Evolutionary conservation across 2,888 invertebrate genomes (phyloP).

Genomic region (Pseudanteris insignis): DNA sequence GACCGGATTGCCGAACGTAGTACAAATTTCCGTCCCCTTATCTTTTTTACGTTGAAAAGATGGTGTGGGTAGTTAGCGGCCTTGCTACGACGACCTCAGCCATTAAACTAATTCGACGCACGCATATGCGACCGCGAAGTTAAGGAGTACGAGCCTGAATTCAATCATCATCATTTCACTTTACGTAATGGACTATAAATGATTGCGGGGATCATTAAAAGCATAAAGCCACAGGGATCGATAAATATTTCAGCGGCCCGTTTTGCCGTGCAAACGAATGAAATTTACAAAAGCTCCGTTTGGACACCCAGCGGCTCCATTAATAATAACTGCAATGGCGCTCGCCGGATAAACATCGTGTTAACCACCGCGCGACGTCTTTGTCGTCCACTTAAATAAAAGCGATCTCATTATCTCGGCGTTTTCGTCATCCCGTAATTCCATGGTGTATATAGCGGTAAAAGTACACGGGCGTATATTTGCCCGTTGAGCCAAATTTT

Average conservation of each 20-base stretch:
- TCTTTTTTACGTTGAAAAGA: too few species aligned
- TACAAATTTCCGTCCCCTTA: too few species aligned
- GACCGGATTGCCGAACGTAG: conserved; percentile 14
- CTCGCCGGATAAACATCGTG: conserved; percentile 7
- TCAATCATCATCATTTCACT: conserved; percentile 21
- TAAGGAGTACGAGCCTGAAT: conserved; percentile 9
- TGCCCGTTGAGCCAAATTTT: too few species aligned
- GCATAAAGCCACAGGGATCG: conserved; percentile 8
- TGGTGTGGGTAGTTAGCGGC: too few species aligned
- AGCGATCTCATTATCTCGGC: conserved; percentile 6
- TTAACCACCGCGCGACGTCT: conserved; percentile 8
- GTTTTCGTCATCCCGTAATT: background rate
- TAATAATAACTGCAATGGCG: conserved; percentile 14
- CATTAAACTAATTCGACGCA: conserved; percentile 7
- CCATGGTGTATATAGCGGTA: too few species aligned
- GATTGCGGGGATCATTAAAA: conserved; percentile 17
- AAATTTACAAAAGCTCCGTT: conserved; percentile 10
- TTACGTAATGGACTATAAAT: conserved; percentile 26
- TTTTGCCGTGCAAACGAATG: conserved; percentile 2
- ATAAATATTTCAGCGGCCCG: conserved; percentile 14
- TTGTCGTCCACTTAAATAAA: conserved; percentile 15
- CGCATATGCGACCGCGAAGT: conserved; percentile 2
- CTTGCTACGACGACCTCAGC: too few species aligned
- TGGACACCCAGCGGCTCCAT: conserved; percentile 5
- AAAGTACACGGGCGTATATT: too few species aligned